phyloP scores from a whole-genome alignment of 2,113 vertebrate genomes.

The Phalacrocorax pelagicus region DNA sequence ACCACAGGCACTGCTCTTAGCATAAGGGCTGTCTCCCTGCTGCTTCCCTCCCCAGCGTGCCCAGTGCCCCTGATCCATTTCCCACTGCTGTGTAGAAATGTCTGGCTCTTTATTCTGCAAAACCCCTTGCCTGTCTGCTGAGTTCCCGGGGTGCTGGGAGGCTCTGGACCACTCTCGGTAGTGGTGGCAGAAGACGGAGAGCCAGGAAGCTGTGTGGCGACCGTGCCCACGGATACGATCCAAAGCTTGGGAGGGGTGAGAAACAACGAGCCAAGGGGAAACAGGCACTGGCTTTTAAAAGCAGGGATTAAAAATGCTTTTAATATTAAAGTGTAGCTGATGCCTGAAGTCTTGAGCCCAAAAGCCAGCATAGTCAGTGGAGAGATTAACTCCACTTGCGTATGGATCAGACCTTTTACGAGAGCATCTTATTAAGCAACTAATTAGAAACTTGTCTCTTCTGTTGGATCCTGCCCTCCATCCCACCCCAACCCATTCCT shows the following conservation, averaged over 20 bases:
- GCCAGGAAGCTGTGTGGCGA: fast-evolving
- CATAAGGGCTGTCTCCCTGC: background rate
- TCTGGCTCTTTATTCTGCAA: background rate
- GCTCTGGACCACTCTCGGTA: fast-evolving
- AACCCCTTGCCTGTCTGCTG: background rate
- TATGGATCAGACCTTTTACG: background rate
- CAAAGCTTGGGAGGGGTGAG: background rate
- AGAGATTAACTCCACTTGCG: background rate
- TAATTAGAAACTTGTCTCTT: background rate
- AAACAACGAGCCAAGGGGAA: fast-evolving
- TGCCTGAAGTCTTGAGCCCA: background rate
- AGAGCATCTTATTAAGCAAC: background rate
- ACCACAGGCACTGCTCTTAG: background rate
- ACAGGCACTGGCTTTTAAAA: background rate
- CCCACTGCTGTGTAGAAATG: background rate
- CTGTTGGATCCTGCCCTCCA: background rate
- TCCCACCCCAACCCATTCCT: background rate
- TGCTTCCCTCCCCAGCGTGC: background rate
- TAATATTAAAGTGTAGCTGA: background rate
- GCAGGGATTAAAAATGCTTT: background rate
- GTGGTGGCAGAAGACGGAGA: background rate
- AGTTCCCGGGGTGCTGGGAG: background rate
- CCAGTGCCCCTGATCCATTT: background rate
- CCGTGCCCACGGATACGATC: background rate
- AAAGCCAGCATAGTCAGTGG: background rate